phyloP scores from a whole-genome alignment of 2,888 invertebrate genomes.

The Tachina grossa region DNA sequence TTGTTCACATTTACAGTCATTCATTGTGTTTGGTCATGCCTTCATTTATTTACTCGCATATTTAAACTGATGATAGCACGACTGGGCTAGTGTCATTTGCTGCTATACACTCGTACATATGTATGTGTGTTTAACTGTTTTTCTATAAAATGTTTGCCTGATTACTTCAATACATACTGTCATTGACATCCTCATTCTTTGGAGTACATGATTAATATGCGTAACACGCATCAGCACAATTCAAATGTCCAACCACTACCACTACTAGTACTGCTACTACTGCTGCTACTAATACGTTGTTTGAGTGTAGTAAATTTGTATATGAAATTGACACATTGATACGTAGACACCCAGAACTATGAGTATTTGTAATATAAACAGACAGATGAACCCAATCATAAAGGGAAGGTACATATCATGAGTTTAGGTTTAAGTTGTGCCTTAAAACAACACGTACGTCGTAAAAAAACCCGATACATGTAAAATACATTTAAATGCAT shows the following conservation, averaged over 20 bases:
- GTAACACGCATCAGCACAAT: constrained; percentile 56
- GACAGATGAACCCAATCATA: background rate
- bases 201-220: constrained; percentile 61
- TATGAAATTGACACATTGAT: constrained; percentile 11
- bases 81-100: background rate
- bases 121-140: constrained; percentile 44
- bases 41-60: constrained; percentile 20
- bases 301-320: background rate
- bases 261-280: too few species aligned
- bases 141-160: constrained; percentile 36
- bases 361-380: background rate
- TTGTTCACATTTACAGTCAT: constrained; percentile 32
- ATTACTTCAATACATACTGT: constrained; percentile 21
- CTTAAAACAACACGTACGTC: constrained; percentile 48
- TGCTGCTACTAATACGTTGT: constrained; percentile 3
- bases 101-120: background rate
- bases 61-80: constrained; percentile 6
- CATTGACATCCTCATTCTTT: constrained; percentile 23
- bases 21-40: constrained; percentile 30
- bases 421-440: constrained; percentile 39
- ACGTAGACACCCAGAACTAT: background rate
- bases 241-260: constrained; percentile 41
- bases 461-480: constrained; percentile 31
- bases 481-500: constrained; percentile 47
- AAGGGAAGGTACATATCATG: constrained; percentile 37